Conservation (phyloP, 2,113 vertebrate genomes). For the Varanus komodoensis region DNA sequence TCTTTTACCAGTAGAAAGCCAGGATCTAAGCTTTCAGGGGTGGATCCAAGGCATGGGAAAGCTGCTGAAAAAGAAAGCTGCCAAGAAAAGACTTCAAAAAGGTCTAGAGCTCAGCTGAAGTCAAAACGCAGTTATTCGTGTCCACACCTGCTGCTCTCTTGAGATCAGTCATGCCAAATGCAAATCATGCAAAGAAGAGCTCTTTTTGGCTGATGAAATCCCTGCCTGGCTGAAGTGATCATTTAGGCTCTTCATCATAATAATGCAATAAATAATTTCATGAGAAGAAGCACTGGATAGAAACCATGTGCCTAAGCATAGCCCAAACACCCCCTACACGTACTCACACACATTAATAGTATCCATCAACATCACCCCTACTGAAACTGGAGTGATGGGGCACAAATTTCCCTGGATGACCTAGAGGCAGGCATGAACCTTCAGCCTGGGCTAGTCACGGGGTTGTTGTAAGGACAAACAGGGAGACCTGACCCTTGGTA, state of each 20-base stretch:
- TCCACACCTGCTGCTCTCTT: neutral
- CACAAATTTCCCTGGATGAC: neutral
- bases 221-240: slow-evolving; percentile 47
- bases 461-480: neutral
- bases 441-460: too few species aligned
- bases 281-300: slow-evolving; percentile 68
- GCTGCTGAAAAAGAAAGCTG: neutral
- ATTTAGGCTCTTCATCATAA: slow-evolving; percentile 53
- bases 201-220: neutral
- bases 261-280: slow-evolving; percentile 56
- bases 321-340: neutral
- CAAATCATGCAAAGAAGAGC: neutral
- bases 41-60: slow-evolving; percentile 3
- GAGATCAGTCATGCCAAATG: neutral
- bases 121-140: slow-evolving; percentile 15
- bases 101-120: neutral
- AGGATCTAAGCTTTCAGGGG: neutral
- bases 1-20: neutral
- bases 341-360: slow-evolving; percentile 46
- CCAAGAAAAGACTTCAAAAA: neutral
- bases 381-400: neutral
- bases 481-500: neutral
- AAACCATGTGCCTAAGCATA: slow-evolving; percentile 56
- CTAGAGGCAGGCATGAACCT: neutral
- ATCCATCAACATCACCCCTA: slow-evolving; percentile 48